Evolutionary conservation across 1,140 invertebrate species (phyloP), one percentile per base, ranked within the genome.

Genomic region (Babylonia areolata): DNA sequence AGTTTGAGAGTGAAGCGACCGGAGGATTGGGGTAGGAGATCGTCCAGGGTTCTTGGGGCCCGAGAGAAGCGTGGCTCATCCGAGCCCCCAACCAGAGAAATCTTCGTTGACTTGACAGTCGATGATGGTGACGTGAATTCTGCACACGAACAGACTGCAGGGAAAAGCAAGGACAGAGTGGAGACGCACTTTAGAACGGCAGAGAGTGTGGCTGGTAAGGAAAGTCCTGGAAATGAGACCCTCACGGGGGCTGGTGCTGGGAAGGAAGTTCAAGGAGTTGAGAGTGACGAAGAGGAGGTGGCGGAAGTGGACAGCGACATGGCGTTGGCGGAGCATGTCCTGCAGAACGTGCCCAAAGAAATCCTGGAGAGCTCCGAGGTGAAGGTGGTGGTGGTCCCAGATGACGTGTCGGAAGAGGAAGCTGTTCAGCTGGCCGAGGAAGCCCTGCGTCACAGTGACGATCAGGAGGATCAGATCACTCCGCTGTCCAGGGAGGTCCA

Each of bases 341-440:
- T 89, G 11, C 75, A 85, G 11, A 87, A 54, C 69, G 85, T 86
- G 1, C 88, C 85, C 5, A 17, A 75, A 31, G 87, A 89, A 75
- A 40, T 85, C 2, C 73, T 87, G 28, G 87, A 85, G 28, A 88
- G 86, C 77, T 85, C 82, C 17, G 78, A 86, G 37, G 91, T 91
- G 69, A 90, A 91, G 39, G 87, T 91, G 15, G 86, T 92, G 75
- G 89, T 93, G 17, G 85, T 90, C 37, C 87, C 90, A 1, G 92
- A 87, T 35, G 88, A 89, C 51, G 85, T 93, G 28, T 88, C 90
- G 31, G 91, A 92, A 75, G 92, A 92, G 46, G 92, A 92, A 35
- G 90, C 89, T n/a, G 39, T 92, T 6, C 80, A 83, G 51, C 73
- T 93, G 33, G 91, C 90, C 17, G 77, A 87, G 35, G 81, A 85